phyloP scores from a whole-genome alignment of 2,888 invertebrate species.

The Troides helena region DNA sequence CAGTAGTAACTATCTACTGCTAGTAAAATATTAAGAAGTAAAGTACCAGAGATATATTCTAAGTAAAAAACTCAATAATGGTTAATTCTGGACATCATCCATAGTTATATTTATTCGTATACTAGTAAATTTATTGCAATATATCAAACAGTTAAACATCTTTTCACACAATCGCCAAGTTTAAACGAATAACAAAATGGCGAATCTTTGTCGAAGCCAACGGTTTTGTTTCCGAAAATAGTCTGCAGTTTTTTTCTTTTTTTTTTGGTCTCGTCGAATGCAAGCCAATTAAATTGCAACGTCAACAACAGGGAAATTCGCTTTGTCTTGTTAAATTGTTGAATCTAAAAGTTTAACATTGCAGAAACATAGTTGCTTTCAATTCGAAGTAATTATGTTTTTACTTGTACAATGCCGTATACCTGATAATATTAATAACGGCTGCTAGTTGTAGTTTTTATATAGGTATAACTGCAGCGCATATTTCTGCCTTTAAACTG shows the following conservation, averaged over 20 bases:
- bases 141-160: neutral
- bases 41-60: too few relatives aligned
- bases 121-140: neutral
- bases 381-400: neutral
- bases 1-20: too few relatives aligned
- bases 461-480: too few relatives aligned
- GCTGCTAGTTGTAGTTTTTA: too few relatives aligned
- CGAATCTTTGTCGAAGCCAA: slow-evolving; percentile 11
- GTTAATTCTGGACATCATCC: too few relatives aligned
- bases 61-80: too few relatives aligned
- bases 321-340: slow-evolving; percentile 1
- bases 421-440: too few relatives aligned
- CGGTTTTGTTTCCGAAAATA: slow-evolving; percentile 13
- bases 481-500: too few relatives aligned
- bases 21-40: too few relatives aligned
- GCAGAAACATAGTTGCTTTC: neutral
- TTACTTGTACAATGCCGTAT: neutral
- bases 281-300: slow-evolving; percentile 22
- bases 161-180: slow-evolving; percentile 15
- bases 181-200: slow-evolving; percentile 12
- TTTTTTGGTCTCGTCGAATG: slow-evolving; percentile 13
- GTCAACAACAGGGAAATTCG: slow-evolving; percentile 13
- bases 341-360: neutral
- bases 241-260: slow-evolving; percentile 12
- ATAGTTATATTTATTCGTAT: too few relatives aligned